Percentiles rank a stretch among this genome's conserved stretches.
Evolutionary conservation across 2,888 invertebrate species (phyloP).

Genomic region (Platycnemis pennipes): DNA sequence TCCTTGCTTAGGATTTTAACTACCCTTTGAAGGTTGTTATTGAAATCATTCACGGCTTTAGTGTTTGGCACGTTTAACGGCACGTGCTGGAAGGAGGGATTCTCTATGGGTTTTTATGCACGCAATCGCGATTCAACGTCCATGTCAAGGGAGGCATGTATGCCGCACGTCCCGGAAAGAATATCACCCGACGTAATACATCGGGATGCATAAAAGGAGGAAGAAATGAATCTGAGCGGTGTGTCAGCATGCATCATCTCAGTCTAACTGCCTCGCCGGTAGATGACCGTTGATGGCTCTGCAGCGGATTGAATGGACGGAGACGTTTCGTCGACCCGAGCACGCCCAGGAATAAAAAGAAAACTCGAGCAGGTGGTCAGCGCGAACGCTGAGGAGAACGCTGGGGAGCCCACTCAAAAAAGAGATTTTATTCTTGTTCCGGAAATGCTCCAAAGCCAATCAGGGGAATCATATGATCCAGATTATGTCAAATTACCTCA

Average conservation of each 20-base stretch:
- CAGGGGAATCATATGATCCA: background rate
- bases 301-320: background rate
- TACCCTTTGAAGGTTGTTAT: too few species aligned
- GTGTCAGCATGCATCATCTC: conserved; percentile 21
- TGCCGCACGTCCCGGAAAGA: background rate
- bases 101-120: background rate
- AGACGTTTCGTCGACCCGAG: background rate
- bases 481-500: conserved; percentile 22
- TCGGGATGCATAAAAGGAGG: background rate
- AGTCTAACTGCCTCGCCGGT: background rate
- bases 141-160: background rate
- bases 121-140: background rate
- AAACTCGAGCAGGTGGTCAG: background rate
- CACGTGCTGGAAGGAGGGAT: too few species aligned
- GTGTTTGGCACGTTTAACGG: too few species aligned
- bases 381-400: background rate
- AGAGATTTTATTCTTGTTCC: background rate
- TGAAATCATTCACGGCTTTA: too few species aligned
- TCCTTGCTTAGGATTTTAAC: too few species aligned
- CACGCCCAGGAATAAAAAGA: background rate
- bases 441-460: conserved; percentile 14
- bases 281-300: conserved; percentile 6
- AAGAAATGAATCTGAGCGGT: background rate
- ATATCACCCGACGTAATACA: background rate
- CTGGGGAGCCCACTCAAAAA: background rate